These are phyloP conservation scores for Perdita meconis DNA, from an alignment of 2,888 invertebrate species.

Conservation along the genomic window DNA sequence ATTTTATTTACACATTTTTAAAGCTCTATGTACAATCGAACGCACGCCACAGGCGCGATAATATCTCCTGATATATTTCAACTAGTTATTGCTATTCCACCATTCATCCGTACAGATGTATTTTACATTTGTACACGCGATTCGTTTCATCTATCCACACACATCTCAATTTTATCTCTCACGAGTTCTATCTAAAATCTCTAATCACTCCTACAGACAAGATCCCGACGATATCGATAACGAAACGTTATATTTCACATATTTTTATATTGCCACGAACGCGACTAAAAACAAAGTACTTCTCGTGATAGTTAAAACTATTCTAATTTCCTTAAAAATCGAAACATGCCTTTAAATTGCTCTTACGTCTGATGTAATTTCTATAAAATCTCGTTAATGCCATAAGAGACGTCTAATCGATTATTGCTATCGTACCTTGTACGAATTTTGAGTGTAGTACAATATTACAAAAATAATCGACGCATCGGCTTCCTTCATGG, in stretches of 20 bases:
- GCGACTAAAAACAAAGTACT: slow-evolving; percentile 33
- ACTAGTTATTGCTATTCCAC: slow-evolving; percentile 22
- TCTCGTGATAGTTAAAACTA: slow-evolving; percentile 10
- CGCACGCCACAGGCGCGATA: slow-evolving; percentile 18
- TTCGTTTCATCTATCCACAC: not conserved
- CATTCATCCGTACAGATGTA: slow-evolving; percentile 15
- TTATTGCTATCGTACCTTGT: slow-evolving; percentile 54
- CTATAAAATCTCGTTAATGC: slow-evolving; percentile 18
- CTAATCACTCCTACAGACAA: slow-evolving; percentile 1
- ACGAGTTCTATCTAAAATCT: not conserved
- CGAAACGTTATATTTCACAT: slow-evolving; percentile 22
- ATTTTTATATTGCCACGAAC: slow-evolving; percentile 44
- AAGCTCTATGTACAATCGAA: slow-evolving; percentile 46
- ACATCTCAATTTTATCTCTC: not conserved
- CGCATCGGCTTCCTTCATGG: not conserved
- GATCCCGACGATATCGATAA: not conserved
- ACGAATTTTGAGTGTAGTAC: slow-evolving; percentile 31
- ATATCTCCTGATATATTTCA: slow-evolving; percentile 28
- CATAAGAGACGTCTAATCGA: slow-evolving; percentile 21
- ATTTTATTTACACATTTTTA: slow-evolving; percentile 62
- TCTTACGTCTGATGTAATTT: not conserved
- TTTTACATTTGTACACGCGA: slow-evolving; percentile 45
- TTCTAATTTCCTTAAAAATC: slow-evolving; percentile 1
- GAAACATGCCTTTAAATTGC: not conserved
- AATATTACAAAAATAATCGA: slow-evolving; percentile 49